Evolutionary conservation across 2,797 vertebrate species (phyloP), one percentile per base, ranked within the genome.

Genomic region (Protosalanx chinensis): DNA sequence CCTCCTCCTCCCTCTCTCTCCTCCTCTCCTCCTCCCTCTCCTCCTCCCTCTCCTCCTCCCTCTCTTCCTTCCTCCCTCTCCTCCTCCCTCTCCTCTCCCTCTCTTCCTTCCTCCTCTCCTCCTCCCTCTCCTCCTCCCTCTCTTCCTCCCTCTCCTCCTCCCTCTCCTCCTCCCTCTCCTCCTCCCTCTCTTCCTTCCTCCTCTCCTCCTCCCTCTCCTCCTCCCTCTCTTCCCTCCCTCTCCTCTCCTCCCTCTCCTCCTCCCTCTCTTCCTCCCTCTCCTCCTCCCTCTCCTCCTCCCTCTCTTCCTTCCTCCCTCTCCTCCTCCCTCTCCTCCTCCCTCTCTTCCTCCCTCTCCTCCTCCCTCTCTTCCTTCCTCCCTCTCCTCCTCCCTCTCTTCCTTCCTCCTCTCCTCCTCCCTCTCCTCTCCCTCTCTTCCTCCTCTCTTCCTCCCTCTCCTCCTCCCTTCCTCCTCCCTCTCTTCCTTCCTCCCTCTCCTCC

Each of bases 71-170:
- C 1, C 33, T 49, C 60, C 51, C 32, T 66, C 23, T 10, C 20
- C 57, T 27, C 33, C 10, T 49, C 58, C 56, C 67, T 56, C 23
- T 68, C n/a, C n/a, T n/a, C n/a, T n/a, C n/a, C n/a, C n/a, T n/a
- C n/a, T n/a, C n/a, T n/a, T n/a, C n/a, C n/a, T n/a, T n/a, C n/a
- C n/a, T n/a, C n/a, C n/a, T n/a, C n/a, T n/a, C 49, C 0, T 23
- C 20, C 29, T 61, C 53, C 37, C 5, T 32, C 37, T 7, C 35
- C 10, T 41, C 37, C 37, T 41, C 57, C 20, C 32, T 15, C 32
- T 35, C 65, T 35, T 60, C 35, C 12, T 23, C 53, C 60, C 37
- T 59, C 32, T 68, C 16, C 41, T 15, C 1, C 33, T 49, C 60
- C 53, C 32, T 65, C n/a, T 8, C 20, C 57, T 27, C 33, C 10